A percentile compares a stretch with the other conserved stretches of the same genome.
These are phyloP conservation scores for Pseudomyrmex cubaensis DNA, from an alignment of 1,140 invertebrate genomes.

Conservation along the genomic window DNA sequence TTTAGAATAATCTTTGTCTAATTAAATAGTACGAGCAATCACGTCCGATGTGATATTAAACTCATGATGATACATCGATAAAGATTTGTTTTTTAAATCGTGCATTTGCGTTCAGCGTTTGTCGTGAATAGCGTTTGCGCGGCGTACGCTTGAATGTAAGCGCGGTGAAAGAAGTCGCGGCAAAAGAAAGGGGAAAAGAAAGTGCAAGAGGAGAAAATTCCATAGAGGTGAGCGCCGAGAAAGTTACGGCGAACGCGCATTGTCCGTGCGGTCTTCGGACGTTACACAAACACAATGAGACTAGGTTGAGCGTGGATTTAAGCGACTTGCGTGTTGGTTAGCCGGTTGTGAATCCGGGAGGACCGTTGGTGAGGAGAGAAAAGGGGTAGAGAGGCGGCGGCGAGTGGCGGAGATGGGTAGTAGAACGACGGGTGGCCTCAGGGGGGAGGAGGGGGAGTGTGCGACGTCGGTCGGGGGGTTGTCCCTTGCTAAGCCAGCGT, in stretches of 20 bases:
- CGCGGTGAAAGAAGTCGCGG: slow-evolving; percentile 30
- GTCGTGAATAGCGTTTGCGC: background rate
- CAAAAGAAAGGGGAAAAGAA: slow-evolving; percentile 53
- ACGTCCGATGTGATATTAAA: background rate
- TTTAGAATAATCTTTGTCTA: background rate
- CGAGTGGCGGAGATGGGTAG: slow-evolving; percentile 35
- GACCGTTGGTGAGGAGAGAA: slow-evolving; percentile 67
- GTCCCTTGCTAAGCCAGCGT: slow-evolving; percentile 82
- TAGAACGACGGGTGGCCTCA: slow-evolving; percentile 36
- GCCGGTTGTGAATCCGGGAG: slow-evolving; percentile 78
- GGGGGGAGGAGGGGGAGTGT: slow-evolving; percentile 55
- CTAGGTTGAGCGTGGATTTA: slow-evolving; percentile 80
- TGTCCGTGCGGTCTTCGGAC: slow-evolving; percentile 75
- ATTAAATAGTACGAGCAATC: background rate
- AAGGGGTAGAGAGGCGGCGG: slow-evolving; percentile 39
- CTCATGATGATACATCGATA: background rate
- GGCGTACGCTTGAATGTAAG: background rate
- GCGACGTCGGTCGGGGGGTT: slow-evolving; percentile 70
- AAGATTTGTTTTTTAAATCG: background rate
- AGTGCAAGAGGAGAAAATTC: slow-evolving; percentile 39
- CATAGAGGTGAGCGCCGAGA: slow-evolving; percentile 56
- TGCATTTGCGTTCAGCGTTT: background rate
- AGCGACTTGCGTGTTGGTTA: slow-evolving; percentile 81
- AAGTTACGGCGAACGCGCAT: slow-evolving; percentile 73
- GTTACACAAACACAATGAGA: slow-evolving; percentile 79